Conservation (phyloP, 2,113 vertebrate species). For the Nettapus auritus region DNA sequence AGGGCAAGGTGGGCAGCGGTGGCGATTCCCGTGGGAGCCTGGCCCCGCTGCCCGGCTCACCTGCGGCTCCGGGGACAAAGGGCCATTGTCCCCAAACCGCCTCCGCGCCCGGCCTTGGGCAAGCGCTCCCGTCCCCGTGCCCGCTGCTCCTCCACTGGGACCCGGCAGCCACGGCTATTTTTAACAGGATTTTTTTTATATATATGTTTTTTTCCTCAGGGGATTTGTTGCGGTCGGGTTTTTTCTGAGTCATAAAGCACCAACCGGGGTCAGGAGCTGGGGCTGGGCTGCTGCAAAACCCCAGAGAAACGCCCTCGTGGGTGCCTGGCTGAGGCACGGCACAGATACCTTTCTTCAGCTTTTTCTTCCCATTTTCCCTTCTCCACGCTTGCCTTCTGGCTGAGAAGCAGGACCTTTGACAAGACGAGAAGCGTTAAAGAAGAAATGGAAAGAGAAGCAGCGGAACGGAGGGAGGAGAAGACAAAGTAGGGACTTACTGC, state of each 20-base stretch:
- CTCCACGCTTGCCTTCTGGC: not conserved
- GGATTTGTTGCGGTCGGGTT: not conserved
- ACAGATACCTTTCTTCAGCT: not conserved
- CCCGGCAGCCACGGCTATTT: not conserved
- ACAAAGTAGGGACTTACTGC: accelerated
- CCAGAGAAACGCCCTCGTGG: accelerated
- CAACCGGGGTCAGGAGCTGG: not conserved
- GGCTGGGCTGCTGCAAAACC: not conserved
- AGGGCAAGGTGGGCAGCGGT: accelerated
- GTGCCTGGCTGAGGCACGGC: not conserved
- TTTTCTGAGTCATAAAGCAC: not conserved
- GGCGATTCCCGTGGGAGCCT: no score
- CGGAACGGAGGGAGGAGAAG: not conserved
- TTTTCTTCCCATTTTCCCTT: not conserved
- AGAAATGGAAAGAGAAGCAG: not conserved
- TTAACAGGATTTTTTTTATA: not conserved
- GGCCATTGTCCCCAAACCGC: not conserved
- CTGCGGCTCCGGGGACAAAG: not conserved
- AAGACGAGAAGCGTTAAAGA: not conserved
- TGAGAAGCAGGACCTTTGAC: not conserved
- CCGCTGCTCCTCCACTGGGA: no score
- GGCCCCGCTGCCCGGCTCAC: not conserved
- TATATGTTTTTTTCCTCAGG: not conserved
- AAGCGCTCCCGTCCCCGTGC: not conserved
- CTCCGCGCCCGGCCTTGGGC: no score